These are phyloP conservation scores for Stenoptilia bipunctidactyla DNA, from an alignment of 2,888 invertebrate genomes.

Conservation along the genomic window DNA sequence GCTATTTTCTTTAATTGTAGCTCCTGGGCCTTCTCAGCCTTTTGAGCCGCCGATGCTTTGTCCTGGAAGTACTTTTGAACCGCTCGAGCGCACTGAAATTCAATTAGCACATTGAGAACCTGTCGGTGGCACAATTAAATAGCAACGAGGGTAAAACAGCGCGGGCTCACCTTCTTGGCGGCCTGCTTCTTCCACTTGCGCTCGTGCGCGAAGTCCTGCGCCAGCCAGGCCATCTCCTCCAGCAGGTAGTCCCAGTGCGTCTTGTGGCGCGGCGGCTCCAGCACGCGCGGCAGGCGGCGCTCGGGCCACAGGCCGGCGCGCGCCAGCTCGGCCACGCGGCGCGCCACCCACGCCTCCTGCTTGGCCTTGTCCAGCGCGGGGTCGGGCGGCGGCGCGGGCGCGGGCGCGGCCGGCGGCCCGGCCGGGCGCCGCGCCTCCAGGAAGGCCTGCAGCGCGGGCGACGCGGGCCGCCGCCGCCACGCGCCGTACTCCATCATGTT, in stretches of 20 bases:
- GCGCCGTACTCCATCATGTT: conserved; percentile 89
- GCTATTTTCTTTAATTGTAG: conserved; percentile 88
- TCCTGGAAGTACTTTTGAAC: conserved; percentile 94
- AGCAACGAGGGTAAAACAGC: too few relatives aligned
- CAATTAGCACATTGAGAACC: too few relatives aligned
- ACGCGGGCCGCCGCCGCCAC: conserved; percentile 86
- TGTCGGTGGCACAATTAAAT: too few relatives aligned
- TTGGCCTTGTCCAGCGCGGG: conserved; percentile 51
- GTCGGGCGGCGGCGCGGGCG: conserved; percentile 14
- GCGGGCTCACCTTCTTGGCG: conserved; percentile 87
- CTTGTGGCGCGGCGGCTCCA: conserved; percentile 90
- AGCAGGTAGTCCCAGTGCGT: conserved; percentile 98
- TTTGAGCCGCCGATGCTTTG: conserved; percentile 88
- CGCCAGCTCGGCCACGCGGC: conserved; percentile 90
- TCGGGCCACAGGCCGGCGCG: conserved; percentile 96
- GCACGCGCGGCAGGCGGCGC: conserved; percentile 89
- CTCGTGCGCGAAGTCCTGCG: conserved; percentile 97
- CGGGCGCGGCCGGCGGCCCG: conserved; percentile 70
- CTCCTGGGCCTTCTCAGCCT: conserved; percentile 93
- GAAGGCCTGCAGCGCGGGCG: conserved; percentile 80
- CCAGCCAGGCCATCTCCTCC: conserved; percentile 99
- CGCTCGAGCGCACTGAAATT: conserved; percentile 82
- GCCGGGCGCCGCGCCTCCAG: conserved; percentile 80
- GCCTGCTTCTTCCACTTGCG: conserved; percentile 98
- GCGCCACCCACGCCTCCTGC: conserved; percentile 93